phyloP scores from a whole-genome alignment of 1,140 invertebrate species.

The Zaprionus capensis region DNA sequence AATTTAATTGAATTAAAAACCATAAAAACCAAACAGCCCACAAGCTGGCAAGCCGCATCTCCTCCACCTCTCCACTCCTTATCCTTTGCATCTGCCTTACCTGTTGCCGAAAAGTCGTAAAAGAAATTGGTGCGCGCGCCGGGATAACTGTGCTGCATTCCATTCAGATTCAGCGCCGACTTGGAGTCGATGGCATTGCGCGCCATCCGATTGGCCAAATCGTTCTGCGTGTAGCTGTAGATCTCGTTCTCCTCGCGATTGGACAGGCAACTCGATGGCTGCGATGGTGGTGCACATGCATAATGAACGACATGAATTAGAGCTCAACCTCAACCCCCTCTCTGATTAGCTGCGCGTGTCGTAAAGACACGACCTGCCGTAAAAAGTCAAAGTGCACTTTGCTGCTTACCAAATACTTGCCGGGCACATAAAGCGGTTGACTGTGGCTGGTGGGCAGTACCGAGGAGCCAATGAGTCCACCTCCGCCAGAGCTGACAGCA shows the following conservation, averaged over 20 bases:
- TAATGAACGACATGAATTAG: slow-evolving; percentile 78
- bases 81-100: slow-evolving; percentile 50
- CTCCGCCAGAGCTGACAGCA: slow-evolving; percentile 29
- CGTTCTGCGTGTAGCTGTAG: slow-evolving; percentile 89
- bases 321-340: slow-evolving; percentile 15
- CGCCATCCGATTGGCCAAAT: slow-evolving; percentile 83
- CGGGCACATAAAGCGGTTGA: slow-evolving; percentile 93
- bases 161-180: slow-evolving; percentile 82
- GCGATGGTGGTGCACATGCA: slow-evolving; percentile 57
- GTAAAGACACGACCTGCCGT: slow-evolving; percentile 56
- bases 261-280: slow-evolving; percentile 95
- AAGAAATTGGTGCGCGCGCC: slow-evolving; percentile 82
- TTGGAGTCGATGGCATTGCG: slow-evolving; percentile 83
- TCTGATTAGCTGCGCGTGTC: slow-evolving; percentile 48
- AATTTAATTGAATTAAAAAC: slow-evolving; percentile 82
- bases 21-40: slow-evolving; percentile 74
- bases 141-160: slow-evolving; percentile 83
- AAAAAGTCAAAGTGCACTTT: slow-evolving; percentile 58
- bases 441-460: slow-evolving; percentile 84
- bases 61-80: neutral
- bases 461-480: slow-evolving; percentile 80
- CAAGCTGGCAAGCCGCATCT: slow-evolving; percentile 47
- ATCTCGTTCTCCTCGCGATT: slow-evolving; percentile 97
- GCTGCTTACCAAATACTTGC: slow-evolving; percentile 94
- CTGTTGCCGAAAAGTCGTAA: slow-evolving; percentile 84